phyloP scores from a whole-genome alignment of 2,113 vertebrate genomes.

The Microtus pennsylvanicus region DNA sequence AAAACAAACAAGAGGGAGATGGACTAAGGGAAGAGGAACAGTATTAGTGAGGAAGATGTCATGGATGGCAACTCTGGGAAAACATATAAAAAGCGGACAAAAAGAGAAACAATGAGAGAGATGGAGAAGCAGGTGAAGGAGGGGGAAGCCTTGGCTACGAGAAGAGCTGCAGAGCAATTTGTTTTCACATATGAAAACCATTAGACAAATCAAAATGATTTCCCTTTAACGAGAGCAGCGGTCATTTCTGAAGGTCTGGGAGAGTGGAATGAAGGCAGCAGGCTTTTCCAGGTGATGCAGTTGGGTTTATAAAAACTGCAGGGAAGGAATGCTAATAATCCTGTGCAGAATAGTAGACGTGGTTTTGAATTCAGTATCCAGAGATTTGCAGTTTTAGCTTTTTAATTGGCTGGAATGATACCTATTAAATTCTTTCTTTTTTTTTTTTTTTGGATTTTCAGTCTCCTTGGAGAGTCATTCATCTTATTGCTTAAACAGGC shows the following conservation, averaged over 20 bases:
- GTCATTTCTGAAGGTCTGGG: too few relatives aligned
- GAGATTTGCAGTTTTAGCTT: conserved; percentile 22
- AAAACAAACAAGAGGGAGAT: not conserved
- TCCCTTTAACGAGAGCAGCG: too few relatives aligned
- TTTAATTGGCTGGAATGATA: conserved; percentile 37
- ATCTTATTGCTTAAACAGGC: conserved; percentile 42
- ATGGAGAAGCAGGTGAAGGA: not conserved
- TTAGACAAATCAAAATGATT: conserved; percentile 9
- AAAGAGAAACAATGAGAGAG: not conserved
- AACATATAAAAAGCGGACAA: not conserved
- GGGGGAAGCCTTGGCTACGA: not conserved
- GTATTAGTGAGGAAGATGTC: not conserved
- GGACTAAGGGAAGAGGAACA: not conserved
- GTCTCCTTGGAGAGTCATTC: not conserved
- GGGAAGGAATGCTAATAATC: not conserved
- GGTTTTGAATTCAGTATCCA: not conserved
- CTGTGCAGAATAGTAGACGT: not conserved
- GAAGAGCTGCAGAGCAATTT: not conserved
- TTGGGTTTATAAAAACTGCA: not conserved
- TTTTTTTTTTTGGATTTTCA: not conserved
- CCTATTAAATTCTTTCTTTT: not conserved
- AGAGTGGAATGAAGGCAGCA: too few relatives aligned
- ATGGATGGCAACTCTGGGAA: not conserved
- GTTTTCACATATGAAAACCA: not conserved
- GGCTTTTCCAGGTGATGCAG: too few relatives aligned